Evolutionary conservation across 23 tunicate genomes (phyloP).

Genomic region (Clavelina lepadiformis): DNA sequence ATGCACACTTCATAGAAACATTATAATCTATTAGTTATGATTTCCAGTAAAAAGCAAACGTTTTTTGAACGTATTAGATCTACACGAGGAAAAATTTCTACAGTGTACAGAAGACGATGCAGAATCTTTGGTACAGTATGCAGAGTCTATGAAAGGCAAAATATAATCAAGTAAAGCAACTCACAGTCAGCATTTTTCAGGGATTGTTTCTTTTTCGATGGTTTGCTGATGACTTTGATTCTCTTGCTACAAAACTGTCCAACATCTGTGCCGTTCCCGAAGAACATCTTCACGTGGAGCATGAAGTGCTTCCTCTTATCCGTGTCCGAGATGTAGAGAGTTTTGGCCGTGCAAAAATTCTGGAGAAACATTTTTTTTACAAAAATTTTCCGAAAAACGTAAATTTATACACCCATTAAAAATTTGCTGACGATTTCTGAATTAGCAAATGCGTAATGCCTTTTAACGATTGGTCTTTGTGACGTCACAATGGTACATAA

Average conservation of each 20-base stretch:
- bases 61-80: too few relatives aligned
- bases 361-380: too few relatives aligned
- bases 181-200: slow-evolving; percentile 87
- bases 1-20: slow-evolving; percentile 56
- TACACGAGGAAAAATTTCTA: too few relatives aligned
- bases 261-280: slow-evolving; percentile 66
- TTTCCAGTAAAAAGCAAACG: too few relatives aligned
- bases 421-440: too few relatives aligned
- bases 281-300: slow-evolving; percentile 93
- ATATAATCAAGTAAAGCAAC: slow-evolving; percentile 9
- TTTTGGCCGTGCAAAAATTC: slow-evolving; percentile 94
- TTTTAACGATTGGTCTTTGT: slow-evolving; percentile 6
- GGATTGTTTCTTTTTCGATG: slow-evolving; percentile 92
- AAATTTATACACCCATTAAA: background rate
- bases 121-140: too few relatives aligned
- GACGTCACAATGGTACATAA: too few relatives aligned
- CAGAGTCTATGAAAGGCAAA: too few relatives aligned
- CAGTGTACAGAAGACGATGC: too few relatives aligned
- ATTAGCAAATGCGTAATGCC: background rate
- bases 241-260: slow-evolving; percentile 81
- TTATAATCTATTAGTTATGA: too few relatives aligned
- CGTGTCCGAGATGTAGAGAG: slow-evolving; percentile 86
- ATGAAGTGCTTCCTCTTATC: slow-evolving; percentile 96
- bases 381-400: too few relatives aligned
- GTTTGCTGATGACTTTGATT: slow-evolving; percentile 95